Evolutionary conservation across 2,888 invertebrate genomes (phyloP).

Genomic region (Tachina grossa): DNA sequence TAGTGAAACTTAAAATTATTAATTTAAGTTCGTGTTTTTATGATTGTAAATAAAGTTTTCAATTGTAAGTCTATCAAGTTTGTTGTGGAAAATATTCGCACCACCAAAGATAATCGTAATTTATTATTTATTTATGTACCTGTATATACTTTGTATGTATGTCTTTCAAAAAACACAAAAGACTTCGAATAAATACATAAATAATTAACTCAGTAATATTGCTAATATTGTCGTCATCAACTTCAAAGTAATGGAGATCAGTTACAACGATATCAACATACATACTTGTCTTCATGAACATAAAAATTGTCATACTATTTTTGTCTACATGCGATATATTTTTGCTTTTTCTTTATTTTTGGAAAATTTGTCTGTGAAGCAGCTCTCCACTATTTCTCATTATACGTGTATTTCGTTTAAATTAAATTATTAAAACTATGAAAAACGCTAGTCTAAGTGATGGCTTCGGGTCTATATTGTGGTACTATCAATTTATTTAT

Average conservation of each 20-base stretch:
- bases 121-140: not conserved
- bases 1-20: too few species aligned
- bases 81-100: conserved; percentile 8
- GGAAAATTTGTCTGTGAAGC: conserved; percentile 37
- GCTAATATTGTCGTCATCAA: conserved; percentile 38
- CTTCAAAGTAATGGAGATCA: conserved; percentile 8
- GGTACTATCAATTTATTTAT: conserved; percentile 41
- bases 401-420: conserved; percentile 29
- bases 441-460: conserved; percentile 2
- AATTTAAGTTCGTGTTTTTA: not conserved
- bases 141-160: not conserved
- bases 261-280: not conserved
- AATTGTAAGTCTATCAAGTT: not conserved
- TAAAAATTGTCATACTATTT: conserved; percentile 21
- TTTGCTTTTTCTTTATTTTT: conserved; percentile 19
- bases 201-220: not conserved
- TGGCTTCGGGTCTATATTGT: conserved; percentile 23
- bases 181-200: not conserved
- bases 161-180: not conserved
- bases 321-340: conserved; percentile 35
- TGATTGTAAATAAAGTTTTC: too few species aligned
- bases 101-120: not conserved
- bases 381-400: conserved; percentile 44
- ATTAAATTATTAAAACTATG: conserved; percentile 43
- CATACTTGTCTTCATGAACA: conserved; percentile 40